Conservation (phyloP, 2,797 vertebrate genomes). For the Pygocentrus nattereri region DNA sequence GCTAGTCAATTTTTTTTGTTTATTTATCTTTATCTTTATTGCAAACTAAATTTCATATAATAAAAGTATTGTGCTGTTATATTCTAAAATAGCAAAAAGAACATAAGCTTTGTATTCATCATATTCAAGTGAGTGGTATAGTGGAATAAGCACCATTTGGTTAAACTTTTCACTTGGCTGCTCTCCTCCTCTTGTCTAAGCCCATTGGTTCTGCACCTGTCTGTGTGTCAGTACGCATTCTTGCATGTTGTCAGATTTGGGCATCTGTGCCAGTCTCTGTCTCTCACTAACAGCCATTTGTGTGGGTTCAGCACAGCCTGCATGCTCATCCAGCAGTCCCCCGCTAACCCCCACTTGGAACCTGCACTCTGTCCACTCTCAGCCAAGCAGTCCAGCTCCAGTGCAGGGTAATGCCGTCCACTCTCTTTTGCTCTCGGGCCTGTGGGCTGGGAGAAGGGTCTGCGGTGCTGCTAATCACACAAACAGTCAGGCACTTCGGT, state of each 20-base stretch:
- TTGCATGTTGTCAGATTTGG: slow-evolving; percentile 51
- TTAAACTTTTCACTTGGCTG: slow-evolving; percentile 28
- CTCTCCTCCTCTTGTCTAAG: slow-evolving; percentile 48
- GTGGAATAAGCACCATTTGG: not conserved
- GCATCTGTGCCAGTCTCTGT: slow-evolving; percentile 50
- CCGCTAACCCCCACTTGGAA: slow-evolving; percentile 47
- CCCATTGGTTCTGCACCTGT: slow-evolving; percentile 50
- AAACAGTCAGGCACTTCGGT: slow-evolving; percentile 8
- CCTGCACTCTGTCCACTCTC: slow-evolving; percentile 23
- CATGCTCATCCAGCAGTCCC: slow-evolving; percentile 31
- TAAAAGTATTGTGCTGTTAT: too few relatives aligned
- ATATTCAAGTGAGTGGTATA: not conserved
- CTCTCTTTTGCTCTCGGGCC: slow-evolving; percentile 27
- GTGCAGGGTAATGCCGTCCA: not conserved
- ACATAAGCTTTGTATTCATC: not conserved
- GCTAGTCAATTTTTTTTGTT: too few relatives aligned
- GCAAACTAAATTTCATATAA: too few relatives aligned
- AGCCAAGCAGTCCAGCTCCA: slow-evolving; percentile 25
- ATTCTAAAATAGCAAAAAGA: too few relatives aligned
- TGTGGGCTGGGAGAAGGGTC: slow-evolving; percentile 17
- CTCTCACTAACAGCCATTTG: slow-evolving; percentile 50
- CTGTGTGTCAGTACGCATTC: slow-evolving; percentile 39
- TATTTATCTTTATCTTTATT: too few relatives aligned
- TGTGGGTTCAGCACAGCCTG: slow-evolving; percentile 47
- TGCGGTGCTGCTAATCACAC: slow-evolving; percentile 7